phyloP scores from a whole-genome alignment of 2,113 vertebrate genomes.

The Struthidea cinerea region DNA sequence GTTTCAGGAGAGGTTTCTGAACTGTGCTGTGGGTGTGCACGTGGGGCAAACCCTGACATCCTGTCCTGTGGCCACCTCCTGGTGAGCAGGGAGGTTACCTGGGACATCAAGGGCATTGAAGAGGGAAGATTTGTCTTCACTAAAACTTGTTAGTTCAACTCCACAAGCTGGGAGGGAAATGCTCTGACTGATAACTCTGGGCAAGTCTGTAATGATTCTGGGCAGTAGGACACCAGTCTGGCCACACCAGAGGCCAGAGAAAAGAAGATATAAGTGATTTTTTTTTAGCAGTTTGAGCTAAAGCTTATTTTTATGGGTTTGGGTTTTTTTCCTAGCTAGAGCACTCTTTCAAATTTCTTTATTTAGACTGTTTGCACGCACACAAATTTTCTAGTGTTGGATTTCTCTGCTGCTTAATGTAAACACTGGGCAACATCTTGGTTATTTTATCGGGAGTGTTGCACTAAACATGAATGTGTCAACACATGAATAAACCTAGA shows the following conservation, averaged over 20 bases:
- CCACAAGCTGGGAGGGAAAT: background rate
- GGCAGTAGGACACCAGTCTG: background rate
- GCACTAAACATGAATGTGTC: background rate
- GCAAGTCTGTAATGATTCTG: background rate
- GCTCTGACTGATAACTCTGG: background rate
- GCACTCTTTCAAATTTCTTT: background rate
- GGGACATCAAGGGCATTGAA: background rate
- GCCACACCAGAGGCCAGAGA: background rate
- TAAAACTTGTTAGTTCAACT: background rate
- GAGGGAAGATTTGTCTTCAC: background rate
- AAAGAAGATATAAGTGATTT: background rate
- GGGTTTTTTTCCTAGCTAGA: background rate
- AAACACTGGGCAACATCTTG: background rate
- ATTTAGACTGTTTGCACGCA: background rate
- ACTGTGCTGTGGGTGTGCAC: background rate
- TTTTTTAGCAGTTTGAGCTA: background rate
- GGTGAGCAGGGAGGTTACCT: background rate
- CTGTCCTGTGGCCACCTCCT: background rate
- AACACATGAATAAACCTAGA: background rate
- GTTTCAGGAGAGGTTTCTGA: background rate
- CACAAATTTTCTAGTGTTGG: background rate
- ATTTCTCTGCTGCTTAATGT: background rate
- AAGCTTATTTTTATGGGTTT: background rate
- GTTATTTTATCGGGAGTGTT: background rate
- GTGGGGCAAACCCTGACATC: background rate